phyloP scores from a whole-genome alignment of 2,113 vertebrate genomes.

The Salminus brasiliensis region DNA sequence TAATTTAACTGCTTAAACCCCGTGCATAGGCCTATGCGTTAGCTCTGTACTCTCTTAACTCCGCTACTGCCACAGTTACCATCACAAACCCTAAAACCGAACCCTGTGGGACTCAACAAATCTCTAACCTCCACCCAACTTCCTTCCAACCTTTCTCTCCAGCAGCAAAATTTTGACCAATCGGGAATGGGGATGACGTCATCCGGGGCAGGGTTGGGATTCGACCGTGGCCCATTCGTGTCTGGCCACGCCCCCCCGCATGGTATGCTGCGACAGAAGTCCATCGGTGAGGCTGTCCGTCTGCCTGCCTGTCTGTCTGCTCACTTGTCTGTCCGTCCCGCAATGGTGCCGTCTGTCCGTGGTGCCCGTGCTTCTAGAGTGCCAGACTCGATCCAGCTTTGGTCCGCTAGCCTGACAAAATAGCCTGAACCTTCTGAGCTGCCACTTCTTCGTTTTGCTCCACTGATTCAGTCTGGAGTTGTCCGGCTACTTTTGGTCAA shows the following conservation, averaged over 20 bases:
- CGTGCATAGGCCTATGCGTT: too few species aligned
- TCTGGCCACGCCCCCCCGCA: slow-evolving; percentile 81
- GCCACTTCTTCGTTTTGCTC: background rate
- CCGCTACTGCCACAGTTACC: too few species aligned
- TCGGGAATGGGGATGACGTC: slow-evolving; percentile 77
- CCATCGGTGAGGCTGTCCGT: slow-evolving; percentile 87
- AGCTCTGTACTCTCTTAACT: too few species aligned
- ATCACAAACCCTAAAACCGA: too few species aligned
- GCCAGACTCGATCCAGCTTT: slow-evolving; percentile 15
- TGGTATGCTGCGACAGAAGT: slow-evolving; percentile 90
- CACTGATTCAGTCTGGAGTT: background rate
- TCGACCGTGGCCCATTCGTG: slow-evolving; percentile 84
- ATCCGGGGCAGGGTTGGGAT: slow-evolving; percentile 78
- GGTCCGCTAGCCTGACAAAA: background rate
- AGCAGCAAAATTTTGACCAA: slow-evolving; percentile 83
- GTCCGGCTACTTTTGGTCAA: background rate
- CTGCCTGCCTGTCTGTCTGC: slow-evolving; percentile 65
- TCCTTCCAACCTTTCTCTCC: slow-evolving; percentile 12
- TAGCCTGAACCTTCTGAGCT: background rate
- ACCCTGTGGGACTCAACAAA: too few species aligned
- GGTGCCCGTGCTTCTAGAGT: slow-evolving; percentile 60
- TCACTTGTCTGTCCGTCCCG: slow-evolving; percentile 69
- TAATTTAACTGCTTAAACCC: too few species aligned
- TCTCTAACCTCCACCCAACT: background rate
- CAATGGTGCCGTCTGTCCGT: slow-evolving; percentile 55